Evolutionary conservation across 2,113 vertebrate species (phyloP).

Genomic region (Dromiciops gliroides): DNA sequence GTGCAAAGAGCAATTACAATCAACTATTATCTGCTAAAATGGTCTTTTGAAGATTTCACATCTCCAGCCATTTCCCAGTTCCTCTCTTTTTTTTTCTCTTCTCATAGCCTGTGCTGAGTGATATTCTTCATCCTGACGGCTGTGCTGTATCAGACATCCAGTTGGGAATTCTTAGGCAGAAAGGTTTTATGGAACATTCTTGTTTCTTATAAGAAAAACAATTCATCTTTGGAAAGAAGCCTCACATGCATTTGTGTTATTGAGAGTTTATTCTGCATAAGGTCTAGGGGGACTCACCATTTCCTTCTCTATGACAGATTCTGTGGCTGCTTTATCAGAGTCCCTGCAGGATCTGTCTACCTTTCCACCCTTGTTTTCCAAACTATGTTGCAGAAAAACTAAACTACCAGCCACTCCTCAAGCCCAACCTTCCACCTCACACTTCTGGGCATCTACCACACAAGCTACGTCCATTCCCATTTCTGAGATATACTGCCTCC

Average conservation of each 20-base stretch:
- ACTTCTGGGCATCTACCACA: not conserved
- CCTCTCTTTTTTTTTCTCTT: not conserved
- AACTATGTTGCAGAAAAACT: not conserved
- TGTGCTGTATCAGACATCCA: not conserved
- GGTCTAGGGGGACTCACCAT: no score
- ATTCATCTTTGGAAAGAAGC: slow-evolving; percentile 3
- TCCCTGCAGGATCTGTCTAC: not conserved
- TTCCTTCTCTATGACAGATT: not conserved
- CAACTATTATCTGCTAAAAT: not conserved
- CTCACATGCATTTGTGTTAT: not conserved
- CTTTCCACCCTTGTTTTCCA: not conserved
- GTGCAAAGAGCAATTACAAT: not conserved
- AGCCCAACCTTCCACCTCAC: not conserved
- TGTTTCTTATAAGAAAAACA: not conserved
- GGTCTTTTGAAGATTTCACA: not conserved
- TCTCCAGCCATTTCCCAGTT: not conserved
- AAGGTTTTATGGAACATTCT: not conserved
- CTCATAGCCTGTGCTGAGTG: not conserved
- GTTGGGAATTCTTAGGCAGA: not conserved
- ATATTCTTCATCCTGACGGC: not conserved
- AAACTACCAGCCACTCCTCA: not conserved
- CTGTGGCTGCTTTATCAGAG: not conserved
- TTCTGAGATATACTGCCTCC: not conserved
- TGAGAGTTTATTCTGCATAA: not conserved
- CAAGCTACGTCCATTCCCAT: not conserved